Conservation (phyloP, 2,797 vertebrate species). For the Cephalopachus bancanus region DNA sequence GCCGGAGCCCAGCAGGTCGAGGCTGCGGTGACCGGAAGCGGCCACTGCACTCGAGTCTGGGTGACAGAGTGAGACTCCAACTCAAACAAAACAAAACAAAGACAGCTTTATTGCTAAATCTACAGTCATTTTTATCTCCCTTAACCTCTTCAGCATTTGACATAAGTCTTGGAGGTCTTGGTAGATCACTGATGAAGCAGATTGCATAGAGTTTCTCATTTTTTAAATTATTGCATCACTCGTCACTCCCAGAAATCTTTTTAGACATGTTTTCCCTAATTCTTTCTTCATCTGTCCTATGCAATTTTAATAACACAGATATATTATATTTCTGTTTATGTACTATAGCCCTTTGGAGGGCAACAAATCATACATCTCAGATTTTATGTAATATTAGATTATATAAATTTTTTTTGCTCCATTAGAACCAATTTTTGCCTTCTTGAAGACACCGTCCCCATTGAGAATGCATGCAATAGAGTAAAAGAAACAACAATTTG, state of each 20-base stretch:
- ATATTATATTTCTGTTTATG: not conserved
- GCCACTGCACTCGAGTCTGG: too few species aligned
- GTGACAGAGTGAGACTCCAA: too few species aligned
- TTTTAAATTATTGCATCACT: not conserved
- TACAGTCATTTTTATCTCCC: not conserved
- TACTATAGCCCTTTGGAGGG: not conserved
- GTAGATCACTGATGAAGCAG: not conserved
- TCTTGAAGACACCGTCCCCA: not conserved
- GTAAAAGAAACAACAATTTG: not conserved
- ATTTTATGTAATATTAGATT: not conserved
- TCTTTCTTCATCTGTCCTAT: not conserved
- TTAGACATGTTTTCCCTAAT: not conserved
- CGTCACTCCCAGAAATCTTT: not conserved
- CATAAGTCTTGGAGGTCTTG: not conserved
- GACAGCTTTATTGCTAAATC: not conserved
- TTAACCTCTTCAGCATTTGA: not conserved
- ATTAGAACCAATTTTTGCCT: not conserved
- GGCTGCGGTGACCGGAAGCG: too few species aligned
- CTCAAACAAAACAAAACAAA: not conserved
- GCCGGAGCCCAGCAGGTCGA: too few species aligned
- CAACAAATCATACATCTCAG: not conserved
- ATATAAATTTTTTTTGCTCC: not conserved
- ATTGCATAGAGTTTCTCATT: not conserved
- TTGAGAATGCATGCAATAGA: not conserved
- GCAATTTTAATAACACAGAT: not conserved